Evolutionary conservation across 2,888 invertebrate genomes (phyloP), one percentile per base, ranked within the genome.

Genomic region (Leistus spinibarbis): DNA sequence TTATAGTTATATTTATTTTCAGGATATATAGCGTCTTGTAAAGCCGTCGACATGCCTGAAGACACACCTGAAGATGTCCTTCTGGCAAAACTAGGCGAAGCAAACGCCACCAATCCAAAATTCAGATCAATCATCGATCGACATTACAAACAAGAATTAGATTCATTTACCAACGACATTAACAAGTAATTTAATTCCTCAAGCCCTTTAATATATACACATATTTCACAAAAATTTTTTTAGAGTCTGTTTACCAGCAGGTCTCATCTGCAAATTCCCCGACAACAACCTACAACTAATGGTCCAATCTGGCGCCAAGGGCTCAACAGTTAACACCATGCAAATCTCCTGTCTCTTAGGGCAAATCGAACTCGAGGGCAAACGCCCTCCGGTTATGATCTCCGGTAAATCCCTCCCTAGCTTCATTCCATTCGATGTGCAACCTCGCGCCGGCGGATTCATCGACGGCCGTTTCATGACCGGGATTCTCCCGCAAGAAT

Each of bases 271-370:
- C 77, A 91, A 92, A 80, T 99, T 99, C 83, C 99, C 99, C 0
- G 86, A 91, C 17, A 99, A 99, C 84, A 98, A 98, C 86, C 89
- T 99, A n/a, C 98, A 99, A 84, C 85, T 99, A 79, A 99, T 99
- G 98, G 98, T 99, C 0, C 92, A 96, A 81, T 97, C 99, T 17
- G 99, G 99, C 77, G 99, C 99, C 0, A 99, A 99, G 86, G 99
- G 98, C n/a, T 96, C 98, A 0, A 93, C 95, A 71, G 99, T 98
- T 0, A 99, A 99, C 84, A 95, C 96, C 80, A 96, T 97, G 95
- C 98, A 99, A 87, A 99, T 99, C 82, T 99, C 99, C 0, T 98
- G 98, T 85, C 88, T 98, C 53, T 88, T 99, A 10, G 99, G 99
- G 0, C 99, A 99, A 87, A 99, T 99, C 81, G 99, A 99, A 84